Percentiles rank a stretch among this genome's conserved stretches.
phyloP scores from a whole-genome alignment of 2,888 invertebrate species.

The Xestia c-nigrum region DNA sequence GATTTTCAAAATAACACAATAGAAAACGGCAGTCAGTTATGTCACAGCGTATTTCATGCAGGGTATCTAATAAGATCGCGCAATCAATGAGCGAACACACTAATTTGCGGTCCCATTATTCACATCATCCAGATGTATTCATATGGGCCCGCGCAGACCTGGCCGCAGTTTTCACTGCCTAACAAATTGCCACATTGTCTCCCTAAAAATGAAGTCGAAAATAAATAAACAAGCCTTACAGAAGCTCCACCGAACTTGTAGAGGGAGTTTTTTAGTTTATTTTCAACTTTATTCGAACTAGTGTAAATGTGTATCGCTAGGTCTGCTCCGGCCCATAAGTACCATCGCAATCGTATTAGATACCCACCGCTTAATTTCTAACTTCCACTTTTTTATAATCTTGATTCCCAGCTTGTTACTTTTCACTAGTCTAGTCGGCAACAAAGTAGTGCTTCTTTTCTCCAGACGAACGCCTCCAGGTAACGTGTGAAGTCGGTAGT shows the following conservation, averaged over 20 bases:
- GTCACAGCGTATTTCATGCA: neutral
- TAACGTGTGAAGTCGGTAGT: neutral
- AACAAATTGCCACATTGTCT: neutral
- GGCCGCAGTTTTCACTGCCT: neutral
- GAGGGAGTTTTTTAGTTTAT: neutral
- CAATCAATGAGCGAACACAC: neutral
- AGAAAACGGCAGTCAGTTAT: neutral
- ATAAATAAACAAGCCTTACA: neutral
- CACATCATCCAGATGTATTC: neutral
- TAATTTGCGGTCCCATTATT: neutral
- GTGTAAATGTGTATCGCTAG: neutral
- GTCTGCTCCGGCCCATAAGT: neutral
- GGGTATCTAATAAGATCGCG: neutral
- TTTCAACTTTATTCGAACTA: neutral
- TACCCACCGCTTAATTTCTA: neutral
- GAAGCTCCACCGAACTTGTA: neutral
- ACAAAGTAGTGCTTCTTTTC: slow-evolving; percentile 29
- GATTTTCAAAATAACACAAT: slow-evolving; percentile 6
- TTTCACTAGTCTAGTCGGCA: slow-evolving; percentile 19
- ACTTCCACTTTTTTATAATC: slow-evolving; percentile 11
- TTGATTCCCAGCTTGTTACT: slow-evolving; percentile 25
- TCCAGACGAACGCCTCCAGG: neutral
- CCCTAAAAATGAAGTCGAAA: neutral
- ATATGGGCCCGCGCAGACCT: neutral
- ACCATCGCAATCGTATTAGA: slow-evolving; percentile 4